Evolutionary conservation across 2,888 invertebrate genomes (phyloP), one percentile per base, ranked within the genome.

Genomic region (Chrysodeixis includens): DNA sequence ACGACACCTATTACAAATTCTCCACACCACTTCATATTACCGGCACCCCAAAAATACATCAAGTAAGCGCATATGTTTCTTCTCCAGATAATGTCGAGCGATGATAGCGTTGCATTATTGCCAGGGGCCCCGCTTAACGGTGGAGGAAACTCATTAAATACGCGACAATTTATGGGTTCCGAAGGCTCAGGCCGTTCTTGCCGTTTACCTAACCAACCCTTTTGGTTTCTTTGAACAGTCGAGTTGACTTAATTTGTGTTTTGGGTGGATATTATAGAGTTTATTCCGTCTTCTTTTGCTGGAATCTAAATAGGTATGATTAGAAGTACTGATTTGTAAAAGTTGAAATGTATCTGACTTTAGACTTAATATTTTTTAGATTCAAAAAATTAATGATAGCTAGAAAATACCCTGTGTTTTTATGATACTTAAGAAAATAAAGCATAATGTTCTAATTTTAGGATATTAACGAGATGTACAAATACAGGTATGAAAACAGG

Each of bases 61-160:
- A 76, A 62, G 30, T 44, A 69, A 79, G 83, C 87, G 85, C 90
- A 90, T 87, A 89, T 91, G 90, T 90, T 87, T 79, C 80, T 77
- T 74, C 78, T 84, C 80, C 79, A 88, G 88, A 89, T 91, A 92
- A 92, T 90, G 91, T 87, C 86, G 77, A 73, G 87, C 87, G 88
- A 91, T 93, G 93, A 92, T 92, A 91, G 87, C 91, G 88, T 76
- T 90, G 85, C 90, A 86, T 92, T 93, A 92, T 88, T 88, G 88
- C 88, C 84, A 77, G 85, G 89, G 92, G 89, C 86, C 84, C 81
- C 87, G 86, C 83, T 90, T 91, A 91, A 93, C 90, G 92, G 87
- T 87, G 77, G 83, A 90, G 92, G 93, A 91, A 93, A 92, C 93
- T 93, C 93, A 92, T 94, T 94, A 93, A 93, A 92, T 92, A 91